Percentiles rank a stretch among this genome's conserved stretches.
Evolutionary conservation across 2,113 vertebrate genomes (phyloP).

Genomic region (Murina feae): DNA sequence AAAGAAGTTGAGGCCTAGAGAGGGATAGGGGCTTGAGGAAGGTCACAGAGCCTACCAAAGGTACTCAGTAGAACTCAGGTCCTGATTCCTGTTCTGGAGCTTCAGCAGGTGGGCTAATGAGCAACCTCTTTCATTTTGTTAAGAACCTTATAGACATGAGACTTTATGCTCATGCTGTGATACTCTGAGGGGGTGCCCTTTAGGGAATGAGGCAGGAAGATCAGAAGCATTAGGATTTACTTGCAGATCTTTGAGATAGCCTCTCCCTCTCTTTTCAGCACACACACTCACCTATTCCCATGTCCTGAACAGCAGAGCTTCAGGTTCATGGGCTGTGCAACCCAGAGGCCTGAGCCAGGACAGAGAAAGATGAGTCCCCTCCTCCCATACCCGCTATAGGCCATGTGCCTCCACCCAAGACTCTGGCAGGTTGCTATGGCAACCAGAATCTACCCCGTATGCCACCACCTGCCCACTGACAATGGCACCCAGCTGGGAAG

Average conservation of each 20-base stretch:
- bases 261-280: not conserved
- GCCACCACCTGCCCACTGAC: constrained; percentile 57
- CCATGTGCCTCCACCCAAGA: constrained; percentile 67
- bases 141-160: not conserved
- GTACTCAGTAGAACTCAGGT: not conserved
- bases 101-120: not conserved
- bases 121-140: not conserved
- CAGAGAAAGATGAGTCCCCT: not conserved
- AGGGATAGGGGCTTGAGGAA: not conserved
- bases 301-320: not conserved
- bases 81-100: not conserved
- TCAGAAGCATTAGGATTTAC: not conserved
- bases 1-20: not conserved
- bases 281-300: not conserved
- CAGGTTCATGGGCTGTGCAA: not conserved
- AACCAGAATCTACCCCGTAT: constrained; percentile 69
- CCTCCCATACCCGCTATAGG: constrained; percentile 34
- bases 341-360: constrained; percentile 42
- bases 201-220: not conserved
- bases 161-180: not conserved
- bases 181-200: not conserved
- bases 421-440: constrained; percentile 67
- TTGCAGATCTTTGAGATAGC: not conserved
- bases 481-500: constrained; percentile 57
- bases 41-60: not conserved